phyloP scores from a whole-genome alignment of 2,888 invertebrate genomes.

The Mesorhabditis spiculigera region DNA sequence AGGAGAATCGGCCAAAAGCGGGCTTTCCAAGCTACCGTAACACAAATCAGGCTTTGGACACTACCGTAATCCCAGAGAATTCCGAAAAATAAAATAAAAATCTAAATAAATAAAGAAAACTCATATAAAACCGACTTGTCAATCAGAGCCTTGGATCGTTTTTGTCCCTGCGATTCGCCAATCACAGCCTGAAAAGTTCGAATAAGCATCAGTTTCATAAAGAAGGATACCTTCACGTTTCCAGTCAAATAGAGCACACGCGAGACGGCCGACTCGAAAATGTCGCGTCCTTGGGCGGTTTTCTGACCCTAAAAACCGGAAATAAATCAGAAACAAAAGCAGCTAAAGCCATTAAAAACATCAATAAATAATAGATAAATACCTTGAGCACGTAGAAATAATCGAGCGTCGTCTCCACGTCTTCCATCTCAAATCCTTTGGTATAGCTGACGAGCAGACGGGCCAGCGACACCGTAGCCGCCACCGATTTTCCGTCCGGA shows the following conservation, averaged over 20 bases:
- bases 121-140: conserved; percentile 37
- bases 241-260: conserved; percentile 48
- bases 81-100: no score
- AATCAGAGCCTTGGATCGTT: conserved; percentile 42
- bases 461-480: conserved; percentile 49
- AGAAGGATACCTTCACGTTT: conserved; percentile 10
- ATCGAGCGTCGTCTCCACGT: conserved; percentile 46
- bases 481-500: conserved; percentile 28
- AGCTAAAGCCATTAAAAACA: not conserved
- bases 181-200: not conserved
- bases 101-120: no score
- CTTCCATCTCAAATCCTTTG: conserved; percentile 51
- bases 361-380: not conserved
- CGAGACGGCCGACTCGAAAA: conserved; percentile 54
- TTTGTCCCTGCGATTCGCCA: conserved; percentile 11
- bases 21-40: no score
- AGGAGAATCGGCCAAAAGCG: no score
- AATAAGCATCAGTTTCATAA: not conserved
- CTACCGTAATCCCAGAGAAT: no score
- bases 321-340: not conserved
- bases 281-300: conserved; percentile 39
- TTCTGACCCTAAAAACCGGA: conserved; percentile 19
- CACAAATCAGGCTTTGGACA: no score
- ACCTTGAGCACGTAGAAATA: conserved; percentile 51
- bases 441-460: conserved; percentile 50